Evolutionary conservation across 2,888 invertebrate genomes (phyloP), one percentile per base, ranked within the genome.

Genomic region (Melipona beecheii): DNA sequence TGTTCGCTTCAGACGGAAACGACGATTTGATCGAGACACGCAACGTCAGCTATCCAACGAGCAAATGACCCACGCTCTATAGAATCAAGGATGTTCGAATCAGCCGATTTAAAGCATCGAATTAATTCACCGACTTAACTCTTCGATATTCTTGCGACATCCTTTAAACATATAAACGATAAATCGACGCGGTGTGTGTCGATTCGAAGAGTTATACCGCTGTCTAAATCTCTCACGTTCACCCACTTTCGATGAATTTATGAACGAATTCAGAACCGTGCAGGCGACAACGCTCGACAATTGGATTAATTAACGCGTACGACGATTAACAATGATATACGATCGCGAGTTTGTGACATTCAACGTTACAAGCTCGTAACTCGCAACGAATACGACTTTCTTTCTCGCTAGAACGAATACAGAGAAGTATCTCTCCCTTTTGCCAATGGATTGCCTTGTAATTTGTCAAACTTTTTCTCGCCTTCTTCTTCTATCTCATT

Each of bases 331-430:
- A 3, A 73, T 65, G 52, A 65, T 60, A 56, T n/a, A 78, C 66
- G 43, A n/a, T 24, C 74, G 36, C 58, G 43, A 58, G 31, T 36
- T 70, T 64, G 49, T 56, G 54, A 75, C 54, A 49, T 64, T 75
- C 50, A 54, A 71, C n/a, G 69, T 60, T 27, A n/a, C 24, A 66
- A 24, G 19, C 36, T 50, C 15, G 0, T 31, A 31, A 31, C 31
- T 31, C 31, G 24, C 52, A 43, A 50, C 36, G 43, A 58, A n/a
- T 65, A 19, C 24, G 17, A 52, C 4, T 66, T 58, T 17, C 2
- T 43, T 19, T 31, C 11, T 21, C 43, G 49, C 24, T 9, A 11
- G 11, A n/a, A 43, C 9, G 49, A 15, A 36, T 49, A 11, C 24
- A 21, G 17, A 15, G 21, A 66, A 6, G 43, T 5, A 49, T 24